Conservation (phyloP, 1,140 invertebrate species). For the Dolichoris vasculosae region DNA sequence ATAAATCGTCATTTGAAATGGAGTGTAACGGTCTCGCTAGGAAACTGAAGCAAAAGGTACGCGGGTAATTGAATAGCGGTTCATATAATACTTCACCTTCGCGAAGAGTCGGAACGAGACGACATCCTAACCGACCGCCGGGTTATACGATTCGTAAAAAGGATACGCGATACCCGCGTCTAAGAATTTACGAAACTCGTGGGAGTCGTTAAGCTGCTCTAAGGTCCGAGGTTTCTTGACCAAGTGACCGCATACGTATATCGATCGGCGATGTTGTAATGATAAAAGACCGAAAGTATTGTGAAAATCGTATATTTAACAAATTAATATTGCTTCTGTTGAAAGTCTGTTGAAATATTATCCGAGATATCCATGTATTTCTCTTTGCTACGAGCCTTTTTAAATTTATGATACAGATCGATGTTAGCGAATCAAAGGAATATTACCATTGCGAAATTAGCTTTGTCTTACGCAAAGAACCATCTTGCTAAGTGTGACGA, state of each 20-base stretch:
- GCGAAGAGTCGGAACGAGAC: background rate
- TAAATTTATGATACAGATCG: background rate
- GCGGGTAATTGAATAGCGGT: constrained; percentile 30
- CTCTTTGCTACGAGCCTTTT: background rate
- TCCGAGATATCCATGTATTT: background rate
- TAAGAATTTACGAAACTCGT: constrained; percentile 28
- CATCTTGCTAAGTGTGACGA: background rate
- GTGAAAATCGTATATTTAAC: background rate
- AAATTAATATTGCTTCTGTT: background rate
- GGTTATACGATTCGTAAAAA: background rate
- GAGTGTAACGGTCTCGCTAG: constrained; percentile 2
- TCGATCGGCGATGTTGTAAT: background rate
- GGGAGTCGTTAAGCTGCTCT: constrained; percentile 2
- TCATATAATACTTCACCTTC: background rate
- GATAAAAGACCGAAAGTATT: background rate
- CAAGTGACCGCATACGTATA: background rate
- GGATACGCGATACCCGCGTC: constrained; percentile 23
- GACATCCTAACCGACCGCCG: background rate
- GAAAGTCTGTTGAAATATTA: background rate
- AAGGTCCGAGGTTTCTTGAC: background rate
- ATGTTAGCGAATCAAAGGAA: background rate
- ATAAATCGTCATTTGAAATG: constrained; percentile 13
- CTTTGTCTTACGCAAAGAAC: background rate
- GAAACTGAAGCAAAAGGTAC: background rate
- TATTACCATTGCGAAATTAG: too few species aligned